phyloP scores from a whole-genome alignment of 1,140 invertebrate species.

The Mamestra configurata region DNA sequence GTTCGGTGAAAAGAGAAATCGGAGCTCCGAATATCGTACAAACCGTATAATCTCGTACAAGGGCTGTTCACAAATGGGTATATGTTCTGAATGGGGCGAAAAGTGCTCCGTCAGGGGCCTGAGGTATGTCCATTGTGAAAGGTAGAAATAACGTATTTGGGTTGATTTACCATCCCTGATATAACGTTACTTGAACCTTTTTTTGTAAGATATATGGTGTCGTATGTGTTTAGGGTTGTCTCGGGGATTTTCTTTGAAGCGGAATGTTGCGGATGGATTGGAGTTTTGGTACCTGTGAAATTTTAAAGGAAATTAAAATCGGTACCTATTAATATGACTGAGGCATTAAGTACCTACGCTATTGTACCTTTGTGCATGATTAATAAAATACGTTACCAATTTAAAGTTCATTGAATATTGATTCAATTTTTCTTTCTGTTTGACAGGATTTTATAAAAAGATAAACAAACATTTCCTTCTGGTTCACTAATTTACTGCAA shows the following conservation, averaged over 20 bases:
- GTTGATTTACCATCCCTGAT: conserved; percentile 17
- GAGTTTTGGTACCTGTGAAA: too few relatives aligned
- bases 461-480: too few relatives aligned
- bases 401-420: too few relatives aligned
- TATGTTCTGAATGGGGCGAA: conserved; percentile 9
- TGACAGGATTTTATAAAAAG: too few relatives aligned
- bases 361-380: too few relatives aligned
- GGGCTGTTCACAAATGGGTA: conserved; percentile 10
- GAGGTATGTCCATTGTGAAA: background rate
- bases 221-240: background rate
- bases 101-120: conserved; percentile 25
- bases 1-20: conserved; percentile 5
- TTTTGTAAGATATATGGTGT: background rate
- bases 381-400: too few relatives aligned
- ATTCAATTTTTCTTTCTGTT: too few relatives aligned
- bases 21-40: conserved; percentile 10
- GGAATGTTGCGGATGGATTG: background rate
- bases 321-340: too few relatives aligned
- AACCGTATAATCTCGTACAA: background rate
- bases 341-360: too few relatives aligned
- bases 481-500: background rate
- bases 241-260: background rate
- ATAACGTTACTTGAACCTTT: background rate
- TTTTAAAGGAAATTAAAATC: too few relatives aligned
- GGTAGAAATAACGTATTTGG: conserved; percentile 22